These are phyloP conservation scores for Equus przewalskii DNA, from an alignment of 2,113 vertebrate genomes.

Conservation along the genomic window DNA sequence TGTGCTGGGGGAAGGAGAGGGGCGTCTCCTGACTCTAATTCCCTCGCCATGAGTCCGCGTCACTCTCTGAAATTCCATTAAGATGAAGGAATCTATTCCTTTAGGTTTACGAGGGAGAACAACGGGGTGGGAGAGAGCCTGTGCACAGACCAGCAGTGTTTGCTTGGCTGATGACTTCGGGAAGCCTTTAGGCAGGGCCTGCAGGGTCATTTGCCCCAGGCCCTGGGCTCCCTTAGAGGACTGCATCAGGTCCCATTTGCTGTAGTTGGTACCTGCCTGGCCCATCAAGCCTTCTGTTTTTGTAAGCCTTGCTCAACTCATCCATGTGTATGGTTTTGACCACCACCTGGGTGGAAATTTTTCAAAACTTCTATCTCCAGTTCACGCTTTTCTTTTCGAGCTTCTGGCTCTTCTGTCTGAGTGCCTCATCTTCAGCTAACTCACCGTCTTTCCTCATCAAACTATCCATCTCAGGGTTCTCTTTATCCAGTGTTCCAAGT, in stretches of 20 bases:
- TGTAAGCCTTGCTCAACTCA: not conserved
- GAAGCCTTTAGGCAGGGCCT: not conserved
- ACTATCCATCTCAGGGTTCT: not conserved
- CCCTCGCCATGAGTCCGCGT: not conserved
- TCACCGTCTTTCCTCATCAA: conserved; percentile 14
- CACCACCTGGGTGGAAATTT: not conserved
- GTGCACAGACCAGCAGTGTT: not conserved
- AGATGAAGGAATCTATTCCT: not conserved
- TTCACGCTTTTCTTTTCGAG: not conserved
- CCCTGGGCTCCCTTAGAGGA: not conserved
- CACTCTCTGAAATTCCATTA: conserved; percentile 24
- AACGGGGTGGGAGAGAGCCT: not conserved
- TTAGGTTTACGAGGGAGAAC: not conserved
- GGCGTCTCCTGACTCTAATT: conserved; percentile 1
- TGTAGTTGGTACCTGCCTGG: not conserved
- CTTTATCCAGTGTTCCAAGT: not conserved
- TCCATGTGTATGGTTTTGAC: not conserved
- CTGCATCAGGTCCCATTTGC: not conserved
- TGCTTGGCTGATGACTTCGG: too few relatives aligned
- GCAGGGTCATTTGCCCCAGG: not conserved
- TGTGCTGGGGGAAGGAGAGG: not conserved
- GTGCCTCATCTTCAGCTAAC: not conserved
- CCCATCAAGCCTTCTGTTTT: not conserved
- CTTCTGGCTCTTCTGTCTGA: not conserved
- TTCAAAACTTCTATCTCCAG: not conserved